phyloP scores from a whole-genome alignment of 2,888 invertebrate species.

The Cataglyphis livida region DNA sequence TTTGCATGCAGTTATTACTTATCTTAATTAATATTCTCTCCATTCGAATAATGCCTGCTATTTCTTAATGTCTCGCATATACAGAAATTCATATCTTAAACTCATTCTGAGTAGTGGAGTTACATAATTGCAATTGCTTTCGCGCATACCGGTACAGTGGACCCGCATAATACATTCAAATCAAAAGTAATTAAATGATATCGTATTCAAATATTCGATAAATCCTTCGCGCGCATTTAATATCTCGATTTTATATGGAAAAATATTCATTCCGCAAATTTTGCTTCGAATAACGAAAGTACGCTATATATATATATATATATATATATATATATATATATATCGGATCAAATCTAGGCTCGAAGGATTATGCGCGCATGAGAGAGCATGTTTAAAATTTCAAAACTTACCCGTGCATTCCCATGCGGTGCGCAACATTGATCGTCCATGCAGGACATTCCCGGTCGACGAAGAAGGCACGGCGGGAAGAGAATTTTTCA shows the following conservation, averaged over 20 bases:
- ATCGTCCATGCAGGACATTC: conserved; percentile 26
- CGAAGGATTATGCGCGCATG: neutral
- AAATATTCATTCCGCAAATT: neutral
- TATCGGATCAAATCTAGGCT: neutral
- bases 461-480: conserved; percentile 40
- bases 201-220: neutral
- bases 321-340: no score
- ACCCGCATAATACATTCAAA: neutral
- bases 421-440: neutral
- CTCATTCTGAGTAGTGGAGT: neutral
- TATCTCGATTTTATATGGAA: neutral
- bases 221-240: neutral
- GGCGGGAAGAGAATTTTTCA: neutral
- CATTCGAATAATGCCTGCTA: neutral
- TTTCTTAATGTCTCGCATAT: neutral
- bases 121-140: neutral
- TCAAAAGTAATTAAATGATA: conserved; percentile 4
- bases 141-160: neutral
- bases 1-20: neutral
- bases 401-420: conserved; percentile 6
- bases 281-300: neutral
- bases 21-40: neutral
- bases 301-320: neutral
- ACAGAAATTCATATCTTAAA: neutral
- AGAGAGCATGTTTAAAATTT: neutral